phyloP scores from a whole-genome alignment of 2,797 vertebrate species.

The Jordanella pulchra region DNA sequence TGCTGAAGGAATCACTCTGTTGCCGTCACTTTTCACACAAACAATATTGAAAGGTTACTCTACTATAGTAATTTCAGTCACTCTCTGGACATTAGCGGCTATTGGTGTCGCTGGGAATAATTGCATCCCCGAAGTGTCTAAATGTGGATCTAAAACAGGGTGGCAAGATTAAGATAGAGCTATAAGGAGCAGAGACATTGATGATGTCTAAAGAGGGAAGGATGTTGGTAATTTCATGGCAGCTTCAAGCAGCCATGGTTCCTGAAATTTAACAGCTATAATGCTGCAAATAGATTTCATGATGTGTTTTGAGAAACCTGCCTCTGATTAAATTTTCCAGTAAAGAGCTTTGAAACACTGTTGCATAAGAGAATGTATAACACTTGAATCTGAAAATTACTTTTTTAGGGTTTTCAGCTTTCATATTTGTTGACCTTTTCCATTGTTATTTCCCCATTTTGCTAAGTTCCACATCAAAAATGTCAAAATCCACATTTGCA shows the following conservation, averaged over 20 bases:
- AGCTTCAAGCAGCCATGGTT: background rate
- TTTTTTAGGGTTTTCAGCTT: background rate
- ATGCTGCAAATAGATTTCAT: conserved; percentile 13
- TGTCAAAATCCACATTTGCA: too few relatives aligned
- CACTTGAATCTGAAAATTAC: background rate
- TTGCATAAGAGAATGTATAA: background rate
- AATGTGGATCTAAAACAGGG: conserved; percentile 8
- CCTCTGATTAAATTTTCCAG: background rate
- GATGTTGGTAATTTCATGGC: background rate
- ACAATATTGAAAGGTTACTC: conserved; percentile 61
- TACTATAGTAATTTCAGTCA: conserved; percentile 58
- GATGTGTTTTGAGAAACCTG: background rate
- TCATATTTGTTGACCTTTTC: background rate
- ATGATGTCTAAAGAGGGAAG: background rate
- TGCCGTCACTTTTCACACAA: conserved; percentile 43
- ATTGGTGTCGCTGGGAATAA: conserved; percentile 34
- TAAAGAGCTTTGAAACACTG: background rate
- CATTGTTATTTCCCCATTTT: background rate
- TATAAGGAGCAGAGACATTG: conserved; percentile 7
- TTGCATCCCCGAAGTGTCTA: conserved; percentile 25
- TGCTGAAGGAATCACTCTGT: conserved; percentile 29
- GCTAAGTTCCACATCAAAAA: too few relatives aligned
- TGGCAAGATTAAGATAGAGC: conserved; percentile 13
- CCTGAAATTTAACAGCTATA: background rate
- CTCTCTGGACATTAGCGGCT: conserved; percentile 38